phyloP scores from a whole-genome alignment of 1,140 invertebrate genomes.

The Papilio polytes region DNA sequence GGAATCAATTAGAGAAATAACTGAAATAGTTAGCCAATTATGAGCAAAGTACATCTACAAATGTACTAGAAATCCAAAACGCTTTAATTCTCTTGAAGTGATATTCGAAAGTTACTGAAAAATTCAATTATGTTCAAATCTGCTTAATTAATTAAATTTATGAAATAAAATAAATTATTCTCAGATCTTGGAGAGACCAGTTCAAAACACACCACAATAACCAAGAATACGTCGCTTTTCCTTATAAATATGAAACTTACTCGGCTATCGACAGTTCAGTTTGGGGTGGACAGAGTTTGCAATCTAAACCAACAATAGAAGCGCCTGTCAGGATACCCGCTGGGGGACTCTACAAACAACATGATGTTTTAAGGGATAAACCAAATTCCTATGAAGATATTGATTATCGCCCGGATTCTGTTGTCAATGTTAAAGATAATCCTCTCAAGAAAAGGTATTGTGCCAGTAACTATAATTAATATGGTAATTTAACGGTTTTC shows the following conservation, averaged over 20 bases:
- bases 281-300: conserved; percentile 49
- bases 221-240: conserved; percentile 49
- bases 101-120: too few species aligned
- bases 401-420: conserved; percentile 58
- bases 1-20: conserved; percentile 13
- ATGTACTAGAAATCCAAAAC: too few species aligned
- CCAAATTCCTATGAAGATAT: conserved; percentile 53
- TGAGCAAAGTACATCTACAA: too few species aligned
- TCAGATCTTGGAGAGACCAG: conserved; percentile 56
- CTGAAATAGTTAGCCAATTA: not conserved
- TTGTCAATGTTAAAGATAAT: conserved; percentile 56
- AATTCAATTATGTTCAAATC: too few species aligned
- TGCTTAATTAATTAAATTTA: not conserved
- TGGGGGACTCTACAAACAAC: conserved; percentile 64
- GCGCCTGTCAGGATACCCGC: conserved; percentile 62
- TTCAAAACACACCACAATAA: conserved; percentile 52
- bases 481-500: not conserved
- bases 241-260: conserved; percentile 61
- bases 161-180: not conserved
- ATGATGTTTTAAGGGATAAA: conserved; percentile 63
- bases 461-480: not conserved
- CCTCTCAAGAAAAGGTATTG: conserved; percentile 65
- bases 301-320: conserved; percentile 64
- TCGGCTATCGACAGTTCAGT: conserved; percentile 48
- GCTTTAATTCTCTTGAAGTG: too few species aligned